Conservation (phyloP, 2,797 vertebrate genomes). For the Pseudomugil gertrudae region DNA sequence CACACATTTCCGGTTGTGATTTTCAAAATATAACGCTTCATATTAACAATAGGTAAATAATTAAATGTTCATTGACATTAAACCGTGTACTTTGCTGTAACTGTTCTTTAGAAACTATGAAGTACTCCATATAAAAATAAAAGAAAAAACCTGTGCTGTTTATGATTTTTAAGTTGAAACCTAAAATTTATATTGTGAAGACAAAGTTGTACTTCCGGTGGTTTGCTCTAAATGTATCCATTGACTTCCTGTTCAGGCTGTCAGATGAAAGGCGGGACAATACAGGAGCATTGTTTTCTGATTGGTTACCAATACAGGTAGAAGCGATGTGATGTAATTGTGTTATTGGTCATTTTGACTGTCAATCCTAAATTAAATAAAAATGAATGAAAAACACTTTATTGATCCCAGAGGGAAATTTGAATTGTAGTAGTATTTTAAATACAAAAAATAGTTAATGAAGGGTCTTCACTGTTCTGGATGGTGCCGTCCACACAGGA, state of each 20-base stretch:
- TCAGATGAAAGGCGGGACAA: conserved; percentile 33
- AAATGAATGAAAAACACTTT: no score
- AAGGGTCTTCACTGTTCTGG: no score
- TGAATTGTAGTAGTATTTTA: no score
- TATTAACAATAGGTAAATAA: background rate
- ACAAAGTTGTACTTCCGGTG: background rate
- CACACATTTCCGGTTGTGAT: conserved; percentile 3
- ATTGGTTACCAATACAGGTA: conserved; percentile 50
- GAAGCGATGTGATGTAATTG: conserved; percentile 45
- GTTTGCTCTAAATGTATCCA: no score
- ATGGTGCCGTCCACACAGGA: no score
- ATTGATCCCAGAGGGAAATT: no score
- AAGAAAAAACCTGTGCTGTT: fast-evolving
- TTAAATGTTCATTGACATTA: background rate
- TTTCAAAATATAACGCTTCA: conserved; percentile 24
- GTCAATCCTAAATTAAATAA: background rate
- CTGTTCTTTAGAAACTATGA: background rate
- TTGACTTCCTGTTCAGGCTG: background rate
- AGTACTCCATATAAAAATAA: no score
- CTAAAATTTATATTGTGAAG: conserved; percentile 16
- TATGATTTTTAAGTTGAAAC: fast-evolving
- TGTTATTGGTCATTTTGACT: conserved; percentile 35
- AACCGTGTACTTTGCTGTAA: background rate
- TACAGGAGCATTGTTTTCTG: conserved; percentile 11
- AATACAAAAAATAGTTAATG: no score